Evolutionary conservation across 2,888 invertebrate species (phyloP), one percentile per base, ranked within the genome.

Genomic region (Acronicta leporina): DNA sequence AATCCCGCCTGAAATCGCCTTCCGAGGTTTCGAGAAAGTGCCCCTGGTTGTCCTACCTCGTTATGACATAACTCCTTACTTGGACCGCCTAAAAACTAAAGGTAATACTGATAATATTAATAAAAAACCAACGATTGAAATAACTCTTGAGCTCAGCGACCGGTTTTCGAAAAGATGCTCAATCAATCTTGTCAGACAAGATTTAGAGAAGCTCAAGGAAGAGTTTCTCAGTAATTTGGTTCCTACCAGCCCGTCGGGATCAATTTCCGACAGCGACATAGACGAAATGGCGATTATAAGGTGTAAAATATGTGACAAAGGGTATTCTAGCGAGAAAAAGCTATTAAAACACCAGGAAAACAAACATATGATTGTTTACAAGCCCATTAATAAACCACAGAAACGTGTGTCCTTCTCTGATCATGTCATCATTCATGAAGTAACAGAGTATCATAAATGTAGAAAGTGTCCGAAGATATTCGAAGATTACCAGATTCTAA

Each of bases 371-470:
- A 83, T 92, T 10, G 79, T 89, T 0, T 87, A 84, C 33, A 68
- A 68, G 15, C 47, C 65, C 0, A 82, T 83, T 13, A 70, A 59
- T 0, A 91, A 90, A 50, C 76, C 87, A 0, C 87, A 80, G 46
- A 94, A 93, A 46, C 79, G 85, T 1, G 94, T 94, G 0, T 92
- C 92, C 0, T 94, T 94, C 68, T 91, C 92, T 0, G 91, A 93
- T 9, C 82, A 89, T 6, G 86, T 93, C 0, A 89, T 87, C n/a
- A 76, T 94, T 1, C 92, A 94, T 5, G 89, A 91, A 65, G 80
- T 92, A 0, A 85, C 81, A 46, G 88, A 91, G 55, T 92, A 92
- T 56, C 90, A 92, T 43, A 87, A 87, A 60, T 94, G 94, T 63
- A 82, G 91, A 16, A 94, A 93, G 65, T 94, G 94, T 46, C 75